Evolutionary conservation across 2,888 invertebrate species (phyloP).

Genomic region (Plagodis dolabraria): DNA sequence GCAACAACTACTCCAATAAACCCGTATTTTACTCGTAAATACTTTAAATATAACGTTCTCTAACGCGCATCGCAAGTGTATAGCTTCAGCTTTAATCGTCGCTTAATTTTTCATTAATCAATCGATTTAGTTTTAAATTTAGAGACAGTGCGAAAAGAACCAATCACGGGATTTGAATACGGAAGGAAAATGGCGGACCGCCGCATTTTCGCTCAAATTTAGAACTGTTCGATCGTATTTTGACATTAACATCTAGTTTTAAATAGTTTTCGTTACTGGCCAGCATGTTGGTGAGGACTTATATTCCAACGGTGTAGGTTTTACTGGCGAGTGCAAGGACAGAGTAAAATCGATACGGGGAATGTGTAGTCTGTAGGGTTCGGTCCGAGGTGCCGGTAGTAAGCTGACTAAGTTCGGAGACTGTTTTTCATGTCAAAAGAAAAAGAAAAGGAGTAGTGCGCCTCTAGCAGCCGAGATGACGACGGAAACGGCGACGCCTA

Average conservation of each 20-base stretch:
- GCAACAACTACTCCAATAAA: conserved; percentile 71
- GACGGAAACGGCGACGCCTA: conserved; percentile 81
- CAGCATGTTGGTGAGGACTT: conserved; percentile 64
- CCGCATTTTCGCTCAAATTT: conserved; percentile 54
- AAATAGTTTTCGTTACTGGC: conserved; percentile 29
- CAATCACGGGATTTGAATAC: conserved; percentile 48
- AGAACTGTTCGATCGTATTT: conserved; percentile 37
- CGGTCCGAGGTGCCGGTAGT: conserved; percentile 52
- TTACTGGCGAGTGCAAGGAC: conserved; percentile 50
- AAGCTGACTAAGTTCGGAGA: conserved; percentile 65
- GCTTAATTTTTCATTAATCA: conserved; percentile 62
- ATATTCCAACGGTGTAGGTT: conserved; percentile 43
- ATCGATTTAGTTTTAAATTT: conserved; percentile 34
- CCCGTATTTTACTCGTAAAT: conserved; percentile 47
- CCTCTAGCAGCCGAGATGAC: conserved; percentile 75
- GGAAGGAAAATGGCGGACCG: conserved; percentile 73
- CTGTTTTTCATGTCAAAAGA: conserved; percentile 78
- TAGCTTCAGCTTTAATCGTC: conserved; percentile 56
- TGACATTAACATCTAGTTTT: conserved; percentile 29
- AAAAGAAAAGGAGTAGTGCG: conserved; percentile 70
- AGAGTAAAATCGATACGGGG: conserved; percentile 61
- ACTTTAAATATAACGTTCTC: conserved; percentile 45
- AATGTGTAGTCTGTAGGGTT: conserved; percentile 27
- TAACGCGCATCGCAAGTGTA: conserved; percentile 50
- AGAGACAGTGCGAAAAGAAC: conserved; percentile 44